These are phyloP conservation scores for Sepiola atlantica DNA, from an alignment of 2,888 invertebrate species.

Conservation along the genomic window DNA sequence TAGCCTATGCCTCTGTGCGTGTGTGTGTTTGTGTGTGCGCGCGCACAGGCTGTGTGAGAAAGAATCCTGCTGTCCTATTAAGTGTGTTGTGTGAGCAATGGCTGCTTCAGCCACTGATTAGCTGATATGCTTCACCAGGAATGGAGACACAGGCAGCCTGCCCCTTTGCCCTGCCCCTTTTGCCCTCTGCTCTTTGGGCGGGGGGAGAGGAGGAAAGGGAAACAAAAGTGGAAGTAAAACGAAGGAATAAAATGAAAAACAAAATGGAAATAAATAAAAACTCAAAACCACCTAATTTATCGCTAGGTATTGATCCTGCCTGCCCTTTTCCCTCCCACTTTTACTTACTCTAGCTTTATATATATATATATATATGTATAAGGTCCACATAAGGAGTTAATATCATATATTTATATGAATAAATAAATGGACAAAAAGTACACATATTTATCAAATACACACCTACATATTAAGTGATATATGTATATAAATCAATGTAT, in stretches of 20 bases:
- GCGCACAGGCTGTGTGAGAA: neutral
- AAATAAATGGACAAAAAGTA: neutral
- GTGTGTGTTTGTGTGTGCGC: neutral
- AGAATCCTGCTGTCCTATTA: constrained; percentile 8
- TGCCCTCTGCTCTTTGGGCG: too few species aligned
- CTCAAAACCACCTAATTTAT: neutral
- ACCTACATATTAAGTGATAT: too few species aligned
- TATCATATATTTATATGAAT: neutral
- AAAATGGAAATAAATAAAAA: neutral
- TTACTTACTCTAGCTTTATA: neutral
- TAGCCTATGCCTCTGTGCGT: neutral
- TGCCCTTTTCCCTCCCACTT: neutral
- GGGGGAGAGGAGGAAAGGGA: neutral
- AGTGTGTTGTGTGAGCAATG: constrained; percentile 22
- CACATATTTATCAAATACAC: too few species aligned
- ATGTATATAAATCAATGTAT: too few species aligned
- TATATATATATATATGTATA: neutral
- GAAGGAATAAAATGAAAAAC: neutral
- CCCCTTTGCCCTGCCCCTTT: constrained; percentile 10
- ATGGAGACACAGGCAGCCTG: constrained; percentile 22
- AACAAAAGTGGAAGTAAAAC: neutral
- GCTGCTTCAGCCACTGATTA: constrained; percentile 32
- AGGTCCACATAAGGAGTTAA: neutral
- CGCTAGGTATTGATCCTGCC: constrained; percentile 3
- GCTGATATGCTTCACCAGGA: constrained; percentile 32